A percentile compares a stretch with the other conserved stretches of the same genome.
Conservation (phyloP, 2,888 invertebrate genomes). For the Chesias legatella region DNA sequence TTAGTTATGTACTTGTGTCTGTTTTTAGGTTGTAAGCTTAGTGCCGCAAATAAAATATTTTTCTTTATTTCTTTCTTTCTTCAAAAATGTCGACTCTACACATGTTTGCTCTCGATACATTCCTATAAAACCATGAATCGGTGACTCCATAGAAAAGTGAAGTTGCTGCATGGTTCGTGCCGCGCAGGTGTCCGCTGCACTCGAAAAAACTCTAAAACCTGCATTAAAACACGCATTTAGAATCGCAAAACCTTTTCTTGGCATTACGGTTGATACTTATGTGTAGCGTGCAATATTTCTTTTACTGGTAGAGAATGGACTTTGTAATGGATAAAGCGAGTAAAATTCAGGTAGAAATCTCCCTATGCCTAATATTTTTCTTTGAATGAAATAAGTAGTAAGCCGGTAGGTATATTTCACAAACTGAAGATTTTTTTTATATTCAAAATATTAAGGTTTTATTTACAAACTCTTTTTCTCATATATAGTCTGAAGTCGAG, state of each 20-base stretch:
- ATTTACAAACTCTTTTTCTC: no score
- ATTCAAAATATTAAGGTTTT: no score
- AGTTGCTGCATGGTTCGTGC: conserved; percentile 67
- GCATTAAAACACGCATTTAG: conserved; percentile 42
- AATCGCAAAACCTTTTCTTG: conserved; percentile 28
- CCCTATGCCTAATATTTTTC: neutral
- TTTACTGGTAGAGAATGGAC: conserved; percentile 5
- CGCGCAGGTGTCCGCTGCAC: conserved; percentile 59
- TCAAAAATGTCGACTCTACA: conserved; percentile 29
- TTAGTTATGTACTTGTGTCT: no score
- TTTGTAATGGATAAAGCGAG: neutral
- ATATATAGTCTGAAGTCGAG: no score
- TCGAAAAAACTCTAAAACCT: conserved; percentile 45
- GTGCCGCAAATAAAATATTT: no score
- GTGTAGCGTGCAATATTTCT: conserved; percentile 30
- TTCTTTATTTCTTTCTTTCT: neutral
- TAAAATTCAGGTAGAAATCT: neutral
- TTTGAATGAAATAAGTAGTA: no score
- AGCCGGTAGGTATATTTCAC: no score
- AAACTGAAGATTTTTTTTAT: no score
- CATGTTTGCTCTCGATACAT: conserved; percentile 34
- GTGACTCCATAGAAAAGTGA: conserved; percentile 44
- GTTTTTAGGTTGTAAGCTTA: no score
- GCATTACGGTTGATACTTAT: conserved; percentile 33
- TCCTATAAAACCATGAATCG: conserved; percentile 55